phyloP scores from a whole-genome alignment of 2,888 invertebrate genomes.

The Erynnis tages region DNA sequence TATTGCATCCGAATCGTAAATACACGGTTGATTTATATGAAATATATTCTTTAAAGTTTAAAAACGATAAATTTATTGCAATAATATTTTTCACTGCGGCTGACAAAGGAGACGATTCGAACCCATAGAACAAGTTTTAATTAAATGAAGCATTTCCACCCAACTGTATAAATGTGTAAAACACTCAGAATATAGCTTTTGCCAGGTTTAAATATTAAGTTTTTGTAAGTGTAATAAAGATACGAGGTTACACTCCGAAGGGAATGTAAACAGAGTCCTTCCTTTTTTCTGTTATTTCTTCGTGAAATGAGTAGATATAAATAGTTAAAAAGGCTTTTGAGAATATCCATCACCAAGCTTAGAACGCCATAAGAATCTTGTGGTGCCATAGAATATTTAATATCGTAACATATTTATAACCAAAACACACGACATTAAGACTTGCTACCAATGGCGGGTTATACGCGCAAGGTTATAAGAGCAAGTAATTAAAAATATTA shows the following conservation, averaged over 20 bases:
- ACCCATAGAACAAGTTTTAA: conserved; percentile 58
- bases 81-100: conserved; percentile 18
- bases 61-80: conserved; percentile 20
- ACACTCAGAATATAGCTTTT: conserved; percentile 52
- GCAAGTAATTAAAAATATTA: too few species aligned
- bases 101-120: conserved; percentile 8
- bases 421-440: too few species aligned
- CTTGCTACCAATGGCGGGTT: too few species aligned
- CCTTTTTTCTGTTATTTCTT: not conserved
- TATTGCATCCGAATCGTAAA: conserved; percentile 12
- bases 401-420: too few species aligned
- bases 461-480: too few species aligned
- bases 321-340: too few species aligned
- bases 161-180: conserved; percentile 56
- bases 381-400: too few species aligned
- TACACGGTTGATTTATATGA: conserved; percentile 24
- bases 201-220: conserved; percentile 24
- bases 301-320: too few species aligned
- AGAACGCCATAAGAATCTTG: too few species aligned
- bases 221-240: conserved; percentile 9
- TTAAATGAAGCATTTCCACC: conserved; percentile 57
- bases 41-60: conserved; percentile 16
- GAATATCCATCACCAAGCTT: too few species aligned
- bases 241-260: not conserved
- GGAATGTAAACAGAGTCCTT: not conserved